Conservation (phyloP, 2,113 vertebrate species). For the Corythornis cristatus region DNA sequence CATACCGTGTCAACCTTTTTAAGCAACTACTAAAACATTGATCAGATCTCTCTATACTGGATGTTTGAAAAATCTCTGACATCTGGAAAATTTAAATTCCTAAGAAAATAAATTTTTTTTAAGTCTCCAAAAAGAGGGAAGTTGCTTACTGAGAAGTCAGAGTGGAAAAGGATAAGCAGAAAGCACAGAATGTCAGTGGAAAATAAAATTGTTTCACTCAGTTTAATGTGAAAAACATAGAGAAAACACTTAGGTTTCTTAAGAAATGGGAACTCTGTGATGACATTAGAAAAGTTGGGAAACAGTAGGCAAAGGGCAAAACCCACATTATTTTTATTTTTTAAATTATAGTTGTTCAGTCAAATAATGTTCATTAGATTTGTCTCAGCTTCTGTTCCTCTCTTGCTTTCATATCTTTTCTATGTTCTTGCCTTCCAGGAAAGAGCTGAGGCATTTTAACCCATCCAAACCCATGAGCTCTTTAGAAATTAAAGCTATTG, state of each 20-base stretch:
- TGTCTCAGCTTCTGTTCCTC: conserved; percentile 7
- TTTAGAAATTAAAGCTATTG: not conserved
- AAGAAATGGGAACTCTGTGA: not conserved
- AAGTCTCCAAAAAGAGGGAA: not conserved
- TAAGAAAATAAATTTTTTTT: not conserved
- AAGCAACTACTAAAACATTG: not conserved
- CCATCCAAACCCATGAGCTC: not conserved
- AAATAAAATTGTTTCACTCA: not conserved
- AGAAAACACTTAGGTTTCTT: not conserved
- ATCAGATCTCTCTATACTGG: not conserved
- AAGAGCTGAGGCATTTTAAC: not conserved
- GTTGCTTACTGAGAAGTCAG: not conserved
- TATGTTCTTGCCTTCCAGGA: not conserved
- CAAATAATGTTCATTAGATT: not conserved
- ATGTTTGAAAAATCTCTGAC: not conserved
- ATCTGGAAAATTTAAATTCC: not conserved
- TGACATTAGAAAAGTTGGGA: not conserved
- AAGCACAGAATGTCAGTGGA: not conserved
- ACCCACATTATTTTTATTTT: conserved; percentile 29
- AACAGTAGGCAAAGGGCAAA: not conserved
- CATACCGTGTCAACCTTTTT: not conserved
- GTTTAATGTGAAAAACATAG: conserved; percentile 26
- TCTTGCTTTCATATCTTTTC: not conserved
- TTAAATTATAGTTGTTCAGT: conserved; percentile 13
- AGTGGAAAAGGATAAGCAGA: not conserved